Conservation (phyloP, 2,888 invertebrate species). For the Temnothorax ravouxi region DNA sequence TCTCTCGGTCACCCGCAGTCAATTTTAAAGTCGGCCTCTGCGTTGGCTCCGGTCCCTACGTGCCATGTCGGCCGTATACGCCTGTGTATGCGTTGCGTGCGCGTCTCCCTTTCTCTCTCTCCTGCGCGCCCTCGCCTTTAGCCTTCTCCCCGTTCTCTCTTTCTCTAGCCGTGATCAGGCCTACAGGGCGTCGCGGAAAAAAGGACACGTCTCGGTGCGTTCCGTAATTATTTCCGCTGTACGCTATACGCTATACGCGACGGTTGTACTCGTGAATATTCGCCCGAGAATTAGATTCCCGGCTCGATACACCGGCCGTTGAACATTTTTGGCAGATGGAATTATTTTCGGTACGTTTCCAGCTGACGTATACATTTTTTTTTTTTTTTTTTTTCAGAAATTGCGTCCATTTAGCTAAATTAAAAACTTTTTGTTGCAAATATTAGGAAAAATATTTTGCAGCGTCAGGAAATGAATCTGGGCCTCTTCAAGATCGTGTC, state of each 20-base stretch:
- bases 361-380: background rate
- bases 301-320: background rate
- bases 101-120: constrained; percentile 35
- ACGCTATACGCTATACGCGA: background rate
- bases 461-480: background rate
- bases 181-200: constrained; percentile 51
- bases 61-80: background rate
- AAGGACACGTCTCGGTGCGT: constrained; percentile 17
- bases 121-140: constrained; percentile 9
- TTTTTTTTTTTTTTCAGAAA: background rate
- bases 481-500: background rate
- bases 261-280: constrained; percentile 25
- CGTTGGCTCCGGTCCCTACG: constrained; percentile 29
- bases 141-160: constrained; percentile 18
- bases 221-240: constrained; percentile 15
- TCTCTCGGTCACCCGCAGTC: constrained; percentile 75
- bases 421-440: background rate
- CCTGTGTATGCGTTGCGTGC: constrained; percentile 20
- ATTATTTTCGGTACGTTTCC: background rate
- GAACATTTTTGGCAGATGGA: background rate
- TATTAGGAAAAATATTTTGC: background rate
- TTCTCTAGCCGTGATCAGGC: constrained; percentile 42
- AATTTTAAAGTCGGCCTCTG: constrained; percentile 71
- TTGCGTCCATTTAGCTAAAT: background rate
- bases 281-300: background rate